These are phyloP conservation scores for Leuctra nigra DNA, from an alignment of 2,888 invertebrate genomes.

Conservation along the genomic window DNA sequence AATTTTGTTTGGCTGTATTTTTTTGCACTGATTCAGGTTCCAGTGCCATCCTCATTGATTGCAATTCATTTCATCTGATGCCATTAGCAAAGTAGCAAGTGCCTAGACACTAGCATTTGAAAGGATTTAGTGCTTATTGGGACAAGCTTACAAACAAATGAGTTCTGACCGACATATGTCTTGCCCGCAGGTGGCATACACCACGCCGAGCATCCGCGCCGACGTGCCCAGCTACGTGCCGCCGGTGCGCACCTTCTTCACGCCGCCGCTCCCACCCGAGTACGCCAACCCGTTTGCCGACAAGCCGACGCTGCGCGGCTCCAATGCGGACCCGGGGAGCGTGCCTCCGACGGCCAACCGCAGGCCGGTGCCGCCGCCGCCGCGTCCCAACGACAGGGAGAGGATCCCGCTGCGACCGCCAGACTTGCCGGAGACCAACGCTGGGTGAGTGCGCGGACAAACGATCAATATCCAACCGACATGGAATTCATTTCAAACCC, in stretches of 20 bases:
- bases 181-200: constrained; percentile 24
- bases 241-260: constrained; percentile 65
- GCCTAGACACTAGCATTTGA: no score
- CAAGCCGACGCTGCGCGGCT: constrained; percentile 74
- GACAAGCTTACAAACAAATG: no score
- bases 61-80: no score
- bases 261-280: constrained; percentile 77
- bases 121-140: no score
- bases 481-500: no score
- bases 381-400: constrained; percentile 57
- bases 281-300: constrained; percentile 83
- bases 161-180: no score
- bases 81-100: no score
- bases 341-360: constrained; percentile 36
- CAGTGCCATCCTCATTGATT: no score
- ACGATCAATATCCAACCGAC: no score
- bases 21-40: no score
- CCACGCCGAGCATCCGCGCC: constrained; percentile 25
- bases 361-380: constrained; percentile 76
- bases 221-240: constrained; percentile 73
- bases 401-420: constrained; percentile 73
- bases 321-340: constrained; percentile 47
- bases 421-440: constrained; percentile 38
- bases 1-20: no score
- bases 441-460: neutral